These are phyloP conservation scores for Polymixis flavicincta DNA, from an alignment of 2,888 invertebrate species.

Conservation along the genomic window DNA sequence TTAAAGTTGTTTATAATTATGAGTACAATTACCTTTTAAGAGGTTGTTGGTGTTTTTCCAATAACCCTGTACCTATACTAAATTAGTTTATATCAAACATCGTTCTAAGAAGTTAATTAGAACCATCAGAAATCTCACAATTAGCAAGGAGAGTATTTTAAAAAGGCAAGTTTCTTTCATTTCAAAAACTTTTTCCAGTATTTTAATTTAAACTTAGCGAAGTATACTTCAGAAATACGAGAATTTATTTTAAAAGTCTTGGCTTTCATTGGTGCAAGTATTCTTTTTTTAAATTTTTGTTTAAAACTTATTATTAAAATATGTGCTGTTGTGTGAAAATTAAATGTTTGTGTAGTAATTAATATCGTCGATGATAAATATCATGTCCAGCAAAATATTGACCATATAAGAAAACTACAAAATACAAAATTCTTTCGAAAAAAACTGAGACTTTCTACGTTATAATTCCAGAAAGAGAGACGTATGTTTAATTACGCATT, in stretches of 20 bases:
- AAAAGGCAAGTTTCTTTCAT: conserved; percentile 51
- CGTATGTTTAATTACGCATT: not conserved
- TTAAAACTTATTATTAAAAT: conserved; percentile 27
- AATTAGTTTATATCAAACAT: not conserved
- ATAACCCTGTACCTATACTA: no score
- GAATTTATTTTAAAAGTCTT: conserved; percentile 36
- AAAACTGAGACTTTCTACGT: not conserved
- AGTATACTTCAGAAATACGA: conserved; percentile 44
- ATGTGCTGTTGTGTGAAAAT: not conserved
- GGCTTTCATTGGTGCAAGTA: conserved; percentile 22
- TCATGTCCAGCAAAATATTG: no score
- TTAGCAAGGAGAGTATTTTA: conserved; percentile 45
- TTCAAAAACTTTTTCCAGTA: conserved; percentile 39
- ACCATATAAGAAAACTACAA: not conserved
- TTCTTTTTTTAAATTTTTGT: conserved; percentile 13
- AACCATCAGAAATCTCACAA: conserved; percentile 27
- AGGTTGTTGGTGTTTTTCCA: no score
- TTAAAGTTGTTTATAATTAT: no score
- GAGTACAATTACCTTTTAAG: no score
- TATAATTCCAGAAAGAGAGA: not conserved
- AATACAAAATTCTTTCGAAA: not conserved
- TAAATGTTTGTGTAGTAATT: not conserved
- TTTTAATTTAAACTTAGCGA: conserved; percentile 59
- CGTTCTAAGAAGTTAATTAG: conserved; percentile 32
- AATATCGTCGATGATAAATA: not conserved